phyloP scores from a whole-genome alignment of 2,113 vertebrate species.

The Ancistrus triradiatus region DNA sequence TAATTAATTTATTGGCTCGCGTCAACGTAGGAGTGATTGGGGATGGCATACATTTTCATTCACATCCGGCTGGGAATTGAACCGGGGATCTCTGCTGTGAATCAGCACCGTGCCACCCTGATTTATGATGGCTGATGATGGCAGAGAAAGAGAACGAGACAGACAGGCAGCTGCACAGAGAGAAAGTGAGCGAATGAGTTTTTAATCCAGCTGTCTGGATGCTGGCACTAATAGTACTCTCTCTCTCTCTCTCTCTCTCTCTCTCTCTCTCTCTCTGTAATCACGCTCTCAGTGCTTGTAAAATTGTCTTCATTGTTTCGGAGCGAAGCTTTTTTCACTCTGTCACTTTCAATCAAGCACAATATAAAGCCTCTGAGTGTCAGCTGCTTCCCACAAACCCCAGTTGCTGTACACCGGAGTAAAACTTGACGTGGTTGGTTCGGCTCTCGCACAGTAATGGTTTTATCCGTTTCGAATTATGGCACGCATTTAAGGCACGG shows the following conservation, averaged over 20 bases:
- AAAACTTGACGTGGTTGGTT: no score
- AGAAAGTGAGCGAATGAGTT: not conserved
- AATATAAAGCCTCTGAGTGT: conserved; percentile 47
- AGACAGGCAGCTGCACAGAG: not conserved
- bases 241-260: not conserved
- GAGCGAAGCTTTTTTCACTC: conserved; percentile 43
- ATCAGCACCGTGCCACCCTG: no score
- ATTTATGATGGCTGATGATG: no score
- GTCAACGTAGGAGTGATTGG: not conserved
- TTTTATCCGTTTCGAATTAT: no score
- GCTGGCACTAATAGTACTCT: not conserved
- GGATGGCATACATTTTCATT: not conserved
- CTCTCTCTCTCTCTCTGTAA: not conserved
- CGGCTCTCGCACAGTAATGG: no score
- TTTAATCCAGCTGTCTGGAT: conserved; percentile 7
- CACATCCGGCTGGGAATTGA: no score
- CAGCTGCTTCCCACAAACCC: conserved; percentile 34
- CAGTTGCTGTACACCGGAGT: not conserved
- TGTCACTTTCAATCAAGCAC: conserved; percentile 59
- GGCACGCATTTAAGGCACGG: no score
- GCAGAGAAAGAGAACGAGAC: no score
- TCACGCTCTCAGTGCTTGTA: conserved; percentile 28
- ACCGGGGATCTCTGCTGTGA: no score
- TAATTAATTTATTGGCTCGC: not conserved
- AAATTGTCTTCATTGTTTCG: conserved; percentile 46